A percentile compares a stretch with the other conserved stretches of the same genome.
These are phyloP conservation scores for Diploptera punctata DNA, from an alignment of 2,888 invertebrate species.

Conservation along the genomic window DNA sequence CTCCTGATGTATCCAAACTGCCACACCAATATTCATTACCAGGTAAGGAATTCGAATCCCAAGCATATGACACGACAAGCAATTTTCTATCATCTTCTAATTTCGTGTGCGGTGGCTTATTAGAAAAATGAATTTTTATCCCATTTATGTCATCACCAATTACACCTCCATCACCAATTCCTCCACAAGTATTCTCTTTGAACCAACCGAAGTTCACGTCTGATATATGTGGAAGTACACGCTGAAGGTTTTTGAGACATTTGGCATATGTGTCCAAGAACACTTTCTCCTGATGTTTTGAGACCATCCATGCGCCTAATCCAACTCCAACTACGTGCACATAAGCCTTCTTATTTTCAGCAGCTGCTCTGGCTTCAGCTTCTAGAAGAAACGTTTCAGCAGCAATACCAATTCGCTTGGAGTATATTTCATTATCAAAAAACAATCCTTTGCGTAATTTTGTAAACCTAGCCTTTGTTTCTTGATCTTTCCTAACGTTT, in stretches of 20 bases:
- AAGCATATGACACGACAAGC: slow-evolving; percentile 71
- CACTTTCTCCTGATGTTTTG: slow-evolving; percentile 65
- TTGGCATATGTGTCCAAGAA: slow-evolving; percentile 70
- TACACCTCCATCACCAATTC: slow-evolving; percentile 57
- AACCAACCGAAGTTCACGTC: slow-evolving; percentile 74
- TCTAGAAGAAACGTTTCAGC: slow-evolving; percentile 69
- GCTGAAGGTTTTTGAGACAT: slow-evolving; percentile 60
- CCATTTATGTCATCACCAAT: slow-evolving; percentile 52
- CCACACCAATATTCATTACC: slow-evolving; percentile 76
- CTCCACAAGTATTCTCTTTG: slow-evolving; percentile 54
- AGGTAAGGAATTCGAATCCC: slow-evolving; percentile 76
- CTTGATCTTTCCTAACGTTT: background rate
- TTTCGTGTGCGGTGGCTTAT: slow-evolving; percentile 63
- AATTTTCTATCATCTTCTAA: slow-evolving; percentile 58
- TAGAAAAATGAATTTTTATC: slow-evolving; percentile 60
- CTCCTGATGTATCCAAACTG: slow-evolving; percentile 62
- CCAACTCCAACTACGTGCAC: slow-evolving; percentile 72
- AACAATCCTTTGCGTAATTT: slow-evolving; percentile 48
- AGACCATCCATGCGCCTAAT: slow-evolving; percentile 69
- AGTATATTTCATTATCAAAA: slow-evolving; percentile 51
- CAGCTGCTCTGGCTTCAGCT: slow-evolving; percentile 63
- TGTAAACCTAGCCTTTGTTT: too few species aligned
- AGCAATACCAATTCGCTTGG: slow-evolving; percentile 61
- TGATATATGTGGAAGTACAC: slow-evolving; percentile 61
- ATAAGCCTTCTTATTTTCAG: slow-evolving; percentile 61